Conservation (phyloP, 2,113 vertebrate genomes). For the Ictalurus punctatus region DNA sequence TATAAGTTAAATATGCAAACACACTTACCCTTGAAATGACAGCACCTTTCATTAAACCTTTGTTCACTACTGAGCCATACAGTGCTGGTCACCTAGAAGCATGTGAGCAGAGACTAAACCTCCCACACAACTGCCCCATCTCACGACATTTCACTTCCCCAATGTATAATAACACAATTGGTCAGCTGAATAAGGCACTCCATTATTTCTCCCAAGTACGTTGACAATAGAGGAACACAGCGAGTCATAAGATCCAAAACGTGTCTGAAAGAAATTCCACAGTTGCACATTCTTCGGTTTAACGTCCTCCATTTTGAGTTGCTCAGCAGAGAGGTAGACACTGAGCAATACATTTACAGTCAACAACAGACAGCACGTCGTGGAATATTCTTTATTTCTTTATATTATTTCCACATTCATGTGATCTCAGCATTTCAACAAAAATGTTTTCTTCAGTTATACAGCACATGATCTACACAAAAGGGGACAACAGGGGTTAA, state of each 20-base stretch:
- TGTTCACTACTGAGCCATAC: background rate
- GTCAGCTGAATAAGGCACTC: slow-evolving; percentile 55
- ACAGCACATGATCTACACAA: slow-evolving; percentile 30
- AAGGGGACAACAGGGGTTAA: slow-evolving; percentile 40
- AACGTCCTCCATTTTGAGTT: slow-evolving; percentile 15
- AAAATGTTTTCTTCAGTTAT: slow-evolving; percentile 53
- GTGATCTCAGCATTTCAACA: slow-evolving; percentile 29
- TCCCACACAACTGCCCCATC: background rate
- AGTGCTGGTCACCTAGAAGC: background rate
- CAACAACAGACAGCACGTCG: background rate
- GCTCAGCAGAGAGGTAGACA: background rate
- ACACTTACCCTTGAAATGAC: background rate
- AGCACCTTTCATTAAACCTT: background rate
- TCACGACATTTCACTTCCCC: slow-evolving; percentile 10
- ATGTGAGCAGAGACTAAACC: background rate
- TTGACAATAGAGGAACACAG: slow-evolving; percentile 60
- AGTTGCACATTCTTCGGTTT: slow-evolving; percentile 18
- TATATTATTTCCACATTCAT: slow-evolving; percentile 48
- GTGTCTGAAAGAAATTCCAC: background rate
- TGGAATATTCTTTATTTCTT: slow-evolving; percentile 11
- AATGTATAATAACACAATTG: background rate
- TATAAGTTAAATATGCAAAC: background rate
- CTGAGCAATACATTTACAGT: background rate
- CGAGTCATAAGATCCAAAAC: slow-evolving; percentile 2
- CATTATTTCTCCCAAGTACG: slow-evolving; percentile 54